Evolutionary conservation across 1,140 invertebrate species (phyloP), one percentile per base, ranked within the genome.

Genomic region (Macrocentrus cingulum): DNA sequence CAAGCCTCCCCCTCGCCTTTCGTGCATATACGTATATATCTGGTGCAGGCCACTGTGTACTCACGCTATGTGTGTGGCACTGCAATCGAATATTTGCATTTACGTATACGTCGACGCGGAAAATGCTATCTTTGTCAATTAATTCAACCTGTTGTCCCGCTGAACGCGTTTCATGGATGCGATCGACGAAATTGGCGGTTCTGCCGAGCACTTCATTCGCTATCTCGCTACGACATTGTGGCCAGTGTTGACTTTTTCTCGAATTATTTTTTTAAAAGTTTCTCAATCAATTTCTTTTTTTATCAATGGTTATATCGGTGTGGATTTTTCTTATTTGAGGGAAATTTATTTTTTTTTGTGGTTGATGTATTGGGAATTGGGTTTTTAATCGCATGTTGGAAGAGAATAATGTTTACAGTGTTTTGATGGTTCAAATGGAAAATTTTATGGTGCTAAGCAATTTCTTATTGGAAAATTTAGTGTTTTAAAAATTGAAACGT

Each of bases 71-170:
- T 18, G 19, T 9, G 8, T 50, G 15, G 29, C 16, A 39, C 32
- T 51, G 62, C 68, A 68, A 68, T 71, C 70, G 72, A 76, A 75
- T 76, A 75, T 77, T 76, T 74, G 72, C 68, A 66, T 75, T 76
- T 66, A 69, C 68, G 64, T 67, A 29, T 29, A 73, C 68, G 70
- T 67, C 66, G 65, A 74, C 65, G 69, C 67, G 73, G 67, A 76
- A 77, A 78, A 75, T 72, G 65, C 73, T 75, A 74, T 77, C 74
- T 76, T 77, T 75, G 71, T 76, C 70, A 76, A 77, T 79, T 76
- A 77, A 76, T 77, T 77, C 69, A 74, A 76, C 72, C 69, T 72
- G 72, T 76, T 77, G 74, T 76, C 69, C n/a, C 62, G 16, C 22
- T 29, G 18, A 51, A 51, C 49, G n/a, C n/a, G 49, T 51, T 51